A percentile compares a stretch with the other conserved stretches of the same genome.
phyloP scores from a whole-genome alignment of 2,888 invertebrate genomes.

The Argyresthia goedartella region DNA sequence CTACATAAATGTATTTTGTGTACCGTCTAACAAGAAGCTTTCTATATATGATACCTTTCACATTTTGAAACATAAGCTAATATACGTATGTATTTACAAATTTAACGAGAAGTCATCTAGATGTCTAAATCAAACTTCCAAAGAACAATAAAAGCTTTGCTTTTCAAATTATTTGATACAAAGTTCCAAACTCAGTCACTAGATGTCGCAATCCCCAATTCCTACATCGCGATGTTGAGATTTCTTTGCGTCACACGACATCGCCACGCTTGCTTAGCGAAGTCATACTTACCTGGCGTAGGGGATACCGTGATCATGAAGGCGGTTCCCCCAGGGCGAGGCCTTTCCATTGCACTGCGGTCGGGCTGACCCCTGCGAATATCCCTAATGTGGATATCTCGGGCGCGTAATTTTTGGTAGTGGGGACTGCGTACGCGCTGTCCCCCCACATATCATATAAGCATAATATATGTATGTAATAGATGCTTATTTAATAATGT shows the following conservation, averaged over 20 bases:
- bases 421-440: conserved; percentile 10
- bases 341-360: conserved; percentile 8
- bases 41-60: too few relatives aligned
- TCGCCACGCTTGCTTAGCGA: not conserved
- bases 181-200: not conserved
- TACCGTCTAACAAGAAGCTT: too few relatives aligned
- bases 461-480: too few relatives aligned
- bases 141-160: too few relatives aligned
- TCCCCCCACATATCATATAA: conserved; percentile 1
- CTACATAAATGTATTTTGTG: too few relatives aligned
- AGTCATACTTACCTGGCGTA: conserved; percentile 17
- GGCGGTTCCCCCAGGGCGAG: conserved; percentile 12
- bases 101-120: too few relatives aligned
- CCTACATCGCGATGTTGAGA: conserved; percentile 4
- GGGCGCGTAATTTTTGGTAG: conserved; percentile 11
- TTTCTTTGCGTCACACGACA: not conserved
- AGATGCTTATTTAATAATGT: too few relatives aligned
- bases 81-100: too few relatives aligned
- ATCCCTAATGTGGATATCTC: conserved; percentile 10
- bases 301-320: conserved; percentile 11
- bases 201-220: not conserved
- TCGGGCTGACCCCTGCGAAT: conserved; percentile 7
- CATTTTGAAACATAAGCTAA: too few relatives aligned
- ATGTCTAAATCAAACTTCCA: too few relatives aligned
- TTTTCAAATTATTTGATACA: too few relatives aligned